Evolutionary conservation across 2,888 invertebrate genomes (phyloP).

Genomic region (Drosophila anomelani): DNA sequence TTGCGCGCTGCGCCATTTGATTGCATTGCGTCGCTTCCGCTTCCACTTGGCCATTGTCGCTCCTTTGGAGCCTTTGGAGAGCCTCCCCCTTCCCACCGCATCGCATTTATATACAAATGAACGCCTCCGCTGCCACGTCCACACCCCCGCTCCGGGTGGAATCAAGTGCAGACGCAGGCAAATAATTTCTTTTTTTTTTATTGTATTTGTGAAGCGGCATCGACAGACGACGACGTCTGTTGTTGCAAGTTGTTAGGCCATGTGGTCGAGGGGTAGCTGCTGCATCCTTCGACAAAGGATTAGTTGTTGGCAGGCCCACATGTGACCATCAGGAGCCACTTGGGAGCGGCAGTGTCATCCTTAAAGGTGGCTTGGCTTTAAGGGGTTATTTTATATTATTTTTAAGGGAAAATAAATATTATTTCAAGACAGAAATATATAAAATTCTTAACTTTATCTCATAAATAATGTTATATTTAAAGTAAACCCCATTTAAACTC

Average conservation of each 20-base stretch:
- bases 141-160: conserved; percentile 5
- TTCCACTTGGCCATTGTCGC: conserved; percentile 70
- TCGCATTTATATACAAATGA: conserved; percentile 77
- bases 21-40: conserved; percentile 69
- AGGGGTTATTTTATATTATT: background rate
- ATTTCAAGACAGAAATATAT: background rate
- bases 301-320: conserved; percentile 62
- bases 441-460: background rate
- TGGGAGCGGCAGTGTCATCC: conserved; percentile 23
- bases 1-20: conserved; percentile 74
- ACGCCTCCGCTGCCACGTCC: conserved; percentile 69
- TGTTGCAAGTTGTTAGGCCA: conserved; percentile 57
- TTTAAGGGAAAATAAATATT: background rate
- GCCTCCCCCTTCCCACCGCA: conserved; percentile 3
- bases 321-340: conserved; percentile 35
- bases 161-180: conserved; percentile 79
- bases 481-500: conserved; percentile 19
- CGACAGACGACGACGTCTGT: conserved; percentile 72
- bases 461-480: background rate
- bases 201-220: conserved; percentile 53
- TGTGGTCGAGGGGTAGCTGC: conserved; percentile 39
- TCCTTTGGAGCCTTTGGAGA: conserved; percentile 65
- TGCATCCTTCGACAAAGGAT: conserved; percentile 63
- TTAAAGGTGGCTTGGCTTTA: background rate
- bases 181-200: conserved; percentile 59